Evolutionary conservation across 1,140 invertebrate species (phyloP).

Genomic region (Leptopilina boulardi): DNA sequence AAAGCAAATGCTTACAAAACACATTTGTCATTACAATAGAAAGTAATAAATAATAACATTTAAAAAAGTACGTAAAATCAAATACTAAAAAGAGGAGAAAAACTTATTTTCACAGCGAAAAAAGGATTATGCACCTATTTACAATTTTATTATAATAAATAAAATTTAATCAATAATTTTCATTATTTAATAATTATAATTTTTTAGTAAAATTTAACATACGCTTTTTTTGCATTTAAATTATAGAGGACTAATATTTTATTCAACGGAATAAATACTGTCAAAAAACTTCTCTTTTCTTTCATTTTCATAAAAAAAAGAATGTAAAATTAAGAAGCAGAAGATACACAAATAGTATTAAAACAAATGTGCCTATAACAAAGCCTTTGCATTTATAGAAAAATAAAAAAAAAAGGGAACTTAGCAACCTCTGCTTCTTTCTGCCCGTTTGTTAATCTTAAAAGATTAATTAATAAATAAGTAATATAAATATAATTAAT

Average conservation of each 20-base stretch:
- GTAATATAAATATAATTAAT: neutral
- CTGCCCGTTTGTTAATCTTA: neutral
- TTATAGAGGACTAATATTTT: too few species aligned
- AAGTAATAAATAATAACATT: too few species aligned
- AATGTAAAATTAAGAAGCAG: constrained; percentile 27
- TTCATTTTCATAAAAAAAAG: neutral
- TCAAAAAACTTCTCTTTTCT: neutral
- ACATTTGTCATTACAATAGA: neutral
- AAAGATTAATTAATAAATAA: constrained; percentile 1
- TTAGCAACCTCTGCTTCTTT: constrained; percentile 30
- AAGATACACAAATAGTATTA: constrained; percentile 22
- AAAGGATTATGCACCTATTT: too few species aligned
- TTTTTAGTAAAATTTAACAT: too few species aligned
- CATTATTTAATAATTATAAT: too few species aligned
- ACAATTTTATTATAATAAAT: too few species aligned
- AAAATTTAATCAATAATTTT: too few species aligned
- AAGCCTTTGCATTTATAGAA: constrained; percentile 26
- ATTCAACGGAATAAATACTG: too few species aligned
- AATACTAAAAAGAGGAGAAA: too few species aligned
- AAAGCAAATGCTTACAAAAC: neutral
- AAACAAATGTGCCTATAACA: constrained; percentile 33
- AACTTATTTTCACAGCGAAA: too few species aligned
- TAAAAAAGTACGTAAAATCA: too few species aligned
- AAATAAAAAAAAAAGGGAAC: neutral
- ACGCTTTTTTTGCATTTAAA: too few species aligned